Percentiles rank a stretch among this genome's conserved stretches.
phyloP scores from a whole-genome alignment of 53 echinoderm and acorn worm species.

The Holothuria scabra region DNA sequence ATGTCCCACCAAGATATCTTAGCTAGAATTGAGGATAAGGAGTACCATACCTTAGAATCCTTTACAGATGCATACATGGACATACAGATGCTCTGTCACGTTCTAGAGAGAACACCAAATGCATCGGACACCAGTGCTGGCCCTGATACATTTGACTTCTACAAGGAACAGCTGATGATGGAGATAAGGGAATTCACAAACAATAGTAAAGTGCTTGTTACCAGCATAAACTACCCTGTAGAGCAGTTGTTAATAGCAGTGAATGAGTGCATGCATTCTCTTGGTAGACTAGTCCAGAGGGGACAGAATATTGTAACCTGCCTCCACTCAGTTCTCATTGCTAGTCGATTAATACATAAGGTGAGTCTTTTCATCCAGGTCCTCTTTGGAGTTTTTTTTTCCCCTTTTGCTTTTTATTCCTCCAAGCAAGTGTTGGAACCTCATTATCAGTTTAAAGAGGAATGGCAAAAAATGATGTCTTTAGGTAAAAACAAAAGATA shows the following conservation, averaged over 20 bases:
- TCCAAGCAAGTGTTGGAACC: no score
- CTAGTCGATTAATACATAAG: conserved; percentile 85
- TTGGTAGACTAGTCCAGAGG: conserved; percentile 77
- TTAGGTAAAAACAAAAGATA: no score
- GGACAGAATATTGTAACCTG: conserved; percentile 67
- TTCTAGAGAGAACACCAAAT: neutral
- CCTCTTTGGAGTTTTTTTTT: no score
- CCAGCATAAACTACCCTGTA: conserved; percentile 79
- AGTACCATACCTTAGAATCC: conserved; percentile 67
- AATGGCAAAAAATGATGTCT: no score
- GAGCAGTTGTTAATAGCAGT: conserved; percentile 69
- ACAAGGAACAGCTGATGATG: conserved; percentile 70
- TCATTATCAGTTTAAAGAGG: no score
- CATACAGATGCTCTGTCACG: conserved; percentile 66
- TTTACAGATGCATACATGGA: conserved; percentile 69
- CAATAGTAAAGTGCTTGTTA: conserved; percentile 94
- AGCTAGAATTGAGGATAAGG: conserved; percentile 68
- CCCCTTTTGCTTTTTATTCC: no score
- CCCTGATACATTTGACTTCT: conserved; percentile 57
- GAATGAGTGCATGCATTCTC: conserved; percentile 87
- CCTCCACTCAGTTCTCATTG: conserved; percentile 76
- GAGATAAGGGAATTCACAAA: conserved; percentile 93
- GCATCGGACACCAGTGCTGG: neutral
- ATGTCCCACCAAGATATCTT: conserved; percentile 23
- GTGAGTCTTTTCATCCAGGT: conserved; percentile 60